Conservation (phyloP, 2,888 invertebrate species). For the Noctuana brunneofusca region DNA sequence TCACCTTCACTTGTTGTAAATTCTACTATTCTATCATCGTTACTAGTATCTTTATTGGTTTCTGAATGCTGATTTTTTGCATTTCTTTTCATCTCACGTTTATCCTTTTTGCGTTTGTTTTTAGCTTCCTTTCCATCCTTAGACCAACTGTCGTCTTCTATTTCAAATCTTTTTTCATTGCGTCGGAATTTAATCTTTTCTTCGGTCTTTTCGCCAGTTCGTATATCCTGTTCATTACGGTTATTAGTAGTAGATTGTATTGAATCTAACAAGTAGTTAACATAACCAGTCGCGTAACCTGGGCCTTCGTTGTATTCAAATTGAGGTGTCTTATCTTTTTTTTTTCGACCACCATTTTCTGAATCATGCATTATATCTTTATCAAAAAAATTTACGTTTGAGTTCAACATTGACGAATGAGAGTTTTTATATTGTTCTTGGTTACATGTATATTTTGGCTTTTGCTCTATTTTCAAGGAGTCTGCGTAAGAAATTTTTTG, state of each 20-base stretch:
- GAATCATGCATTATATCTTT: background rate
- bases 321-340: background rate
- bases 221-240: background rate
- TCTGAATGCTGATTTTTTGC: constrained; percentile 8
- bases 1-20: constrained; percentile 62
- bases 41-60: constrained; percentile 54
- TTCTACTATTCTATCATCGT: constrained; percentile 46
- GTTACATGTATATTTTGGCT: constrained; percentile 13
- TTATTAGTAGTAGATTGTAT: background rate
- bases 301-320: background rate
- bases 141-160: constrained; percentile 11
- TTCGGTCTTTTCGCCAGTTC: background rate
- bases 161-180: constrained; percentile 18
- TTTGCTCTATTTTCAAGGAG: constrained; percentile 17
- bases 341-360: background rate
- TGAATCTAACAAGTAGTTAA: background rate
- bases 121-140: constrained; percentile 24
- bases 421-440: background rate
- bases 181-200: constrained; percentile 11
- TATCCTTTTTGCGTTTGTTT: constrained; percentile 79
- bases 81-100: constrained; percentile 32
- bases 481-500: constrained; percentile 34
- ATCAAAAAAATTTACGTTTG: constrained; percentile 7
- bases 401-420: constrained; percentile 9
- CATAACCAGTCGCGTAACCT: background rate